Evolutionary conservation across 2,113 vertebrate species (phyloP).

Genomic region (Balaeniceps rex): DNA sequence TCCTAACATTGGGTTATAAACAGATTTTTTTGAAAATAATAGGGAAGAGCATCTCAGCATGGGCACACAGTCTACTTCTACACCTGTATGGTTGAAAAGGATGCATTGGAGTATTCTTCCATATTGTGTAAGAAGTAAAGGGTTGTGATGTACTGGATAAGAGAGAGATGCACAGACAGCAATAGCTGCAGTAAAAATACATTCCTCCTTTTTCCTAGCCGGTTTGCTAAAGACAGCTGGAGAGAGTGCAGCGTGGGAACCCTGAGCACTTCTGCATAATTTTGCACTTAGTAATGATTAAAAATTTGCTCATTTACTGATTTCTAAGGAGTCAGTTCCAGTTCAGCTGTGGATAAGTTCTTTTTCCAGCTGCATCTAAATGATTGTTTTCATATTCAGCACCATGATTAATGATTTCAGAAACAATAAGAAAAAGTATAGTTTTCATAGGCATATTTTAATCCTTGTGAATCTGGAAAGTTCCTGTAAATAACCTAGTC

Average conservation of each 20-base stretch:
- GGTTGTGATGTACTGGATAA: not conserved
- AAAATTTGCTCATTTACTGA: constrained; percentile 47
- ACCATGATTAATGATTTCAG: constrained; percentile 38
- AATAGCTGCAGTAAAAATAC: not conserved
- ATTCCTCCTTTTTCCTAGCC: not conserved
- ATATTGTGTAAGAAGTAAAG: not conserved
- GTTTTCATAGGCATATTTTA: constrained; percentile 10
- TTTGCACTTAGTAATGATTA: constrained; percentile 22
- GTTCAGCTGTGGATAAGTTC: constrained; percentile 30
- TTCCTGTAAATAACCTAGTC: not conserved
- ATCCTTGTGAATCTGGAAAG: not conserved
- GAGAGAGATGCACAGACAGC: not conserved
- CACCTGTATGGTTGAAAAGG: not conserved
- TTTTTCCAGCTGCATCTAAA: constrained; percentile 55
- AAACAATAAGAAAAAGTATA: constrained; percentile 5
- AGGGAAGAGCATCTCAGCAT: not conserved
- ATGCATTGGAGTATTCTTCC: not conserved
- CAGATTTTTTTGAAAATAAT: not conserved
- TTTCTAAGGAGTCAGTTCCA: constrained; percentile 19
- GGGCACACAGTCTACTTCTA: not conserved
- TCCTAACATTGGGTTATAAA: not conserved
- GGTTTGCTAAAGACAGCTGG: not conserved
- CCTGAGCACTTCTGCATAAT: not conserved
- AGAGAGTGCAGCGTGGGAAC: not conserved
- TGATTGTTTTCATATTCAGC: constrained; percentile 32